Conservation (phyloP, 2,888 invertebrate species). For the Drepanosiphum platanoidis region DNA sequence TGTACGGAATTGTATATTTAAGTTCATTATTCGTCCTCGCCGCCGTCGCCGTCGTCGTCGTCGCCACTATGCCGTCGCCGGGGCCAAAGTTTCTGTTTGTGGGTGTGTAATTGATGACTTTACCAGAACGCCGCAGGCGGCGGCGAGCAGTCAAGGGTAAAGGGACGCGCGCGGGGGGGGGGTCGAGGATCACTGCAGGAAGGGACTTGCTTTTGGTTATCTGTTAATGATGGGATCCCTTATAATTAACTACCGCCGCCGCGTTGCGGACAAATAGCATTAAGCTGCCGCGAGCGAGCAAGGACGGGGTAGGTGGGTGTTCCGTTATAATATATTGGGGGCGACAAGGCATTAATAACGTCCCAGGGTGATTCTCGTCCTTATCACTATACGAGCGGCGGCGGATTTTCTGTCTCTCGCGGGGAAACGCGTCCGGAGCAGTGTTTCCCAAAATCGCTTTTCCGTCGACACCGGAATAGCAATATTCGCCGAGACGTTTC, state of each 20-base stretch:
- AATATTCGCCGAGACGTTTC: neutral
- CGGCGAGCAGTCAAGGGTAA: neutral
- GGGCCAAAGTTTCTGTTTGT: slow-evolving; percentile 30
- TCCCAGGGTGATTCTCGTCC: slow-evolving; percentile 21
- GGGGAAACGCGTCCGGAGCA: neutral
- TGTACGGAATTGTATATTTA: slow-evolving; percentile 36
- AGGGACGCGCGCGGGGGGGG: neutral
- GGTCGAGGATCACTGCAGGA: neutral
- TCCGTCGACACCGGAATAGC: neutral
- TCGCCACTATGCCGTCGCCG: neutral
- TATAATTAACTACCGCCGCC: slow-evolving; percentile 55
- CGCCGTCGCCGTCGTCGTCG: neutral
- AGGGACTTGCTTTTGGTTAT: slow-evolving; percentile 58
- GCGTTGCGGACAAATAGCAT: slow-evolving; percentile 44
- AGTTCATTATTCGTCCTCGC: slow-evolving; percentile 45
- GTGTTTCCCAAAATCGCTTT: neutral
- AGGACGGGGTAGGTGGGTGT: slow-evolving; percentile 8
- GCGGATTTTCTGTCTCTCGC: slow-evolving; percentile 11
- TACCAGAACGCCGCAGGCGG: slow-evolving; percentile 18
- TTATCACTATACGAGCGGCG: slow-evolving; percentile 30
- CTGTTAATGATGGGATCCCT: slow-evolving; percentile 60
- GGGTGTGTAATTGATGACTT: slow-evolving; percentile 56
- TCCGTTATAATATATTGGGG: slow-evolving; percentile 49
- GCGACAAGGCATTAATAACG: slow-evolving; percentile 56
- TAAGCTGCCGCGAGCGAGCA: slow-evolving; percentile 32